Evolutionary conservation across 2,797 vertebrate genomes (phyloP), one percentile per base, ranked within the genome.

Genomic region (Sibirionetta formosa): DNA sequence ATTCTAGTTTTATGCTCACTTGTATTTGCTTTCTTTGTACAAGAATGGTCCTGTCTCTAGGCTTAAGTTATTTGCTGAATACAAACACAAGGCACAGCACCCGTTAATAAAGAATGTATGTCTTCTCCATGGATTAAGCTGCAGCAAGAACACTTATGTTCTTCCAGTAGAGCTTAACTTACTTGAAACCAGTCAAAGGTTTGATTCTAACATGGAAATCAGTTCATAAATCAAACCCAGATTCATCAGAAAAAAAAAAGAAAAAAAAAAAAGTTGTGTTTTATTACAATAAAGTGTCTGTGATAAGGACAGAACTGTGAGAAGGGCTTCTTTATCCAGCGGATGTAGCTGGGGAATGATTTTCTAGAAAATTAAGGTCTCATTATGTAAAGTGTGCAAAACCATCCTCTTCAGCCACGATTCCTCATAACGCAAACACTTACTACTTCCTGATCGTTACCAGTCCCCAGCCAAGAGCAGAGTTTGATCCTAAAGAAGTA

Each of bases 31-130:
- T 88, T 70, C 50, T 85, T 90, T 79, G 60, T 76, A 94, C 33
- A 77, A 90, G 73, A 93, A 77, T 56, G 42, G 79, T 44, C 33
- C 53, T 86, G 24, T 46, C 42, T 83, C 44, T 56, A 66, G 51
- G 35, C 70, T 96, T 94, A 94, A 88, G 66, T 66, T 88, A 29
- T 93, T 95, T 94, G 80, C 48, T 88, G 58, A 94, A 15, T 24
- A 63, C 60, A 93, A 68, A 84, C 46, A 88, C 66, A 88, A 88
- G 29, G 20, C 48, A 84, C 35, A 83, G 54, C 23, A 77, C 36
- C 69, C 65, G 54, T 26, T 72, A 71, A 26, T 48, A 77, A 81
- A 69, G 57, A 89, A 70, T 29, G 16, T n/a, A 27, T 26, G 54
- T 44, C 56, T 91, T 68, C 63, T 88, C 66, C 44, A 58, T 38